Evolutionary conservation across 1,140 invertebrate genomes (phyloP).

Genomic region (Apocrypta bakeri): DNA sequence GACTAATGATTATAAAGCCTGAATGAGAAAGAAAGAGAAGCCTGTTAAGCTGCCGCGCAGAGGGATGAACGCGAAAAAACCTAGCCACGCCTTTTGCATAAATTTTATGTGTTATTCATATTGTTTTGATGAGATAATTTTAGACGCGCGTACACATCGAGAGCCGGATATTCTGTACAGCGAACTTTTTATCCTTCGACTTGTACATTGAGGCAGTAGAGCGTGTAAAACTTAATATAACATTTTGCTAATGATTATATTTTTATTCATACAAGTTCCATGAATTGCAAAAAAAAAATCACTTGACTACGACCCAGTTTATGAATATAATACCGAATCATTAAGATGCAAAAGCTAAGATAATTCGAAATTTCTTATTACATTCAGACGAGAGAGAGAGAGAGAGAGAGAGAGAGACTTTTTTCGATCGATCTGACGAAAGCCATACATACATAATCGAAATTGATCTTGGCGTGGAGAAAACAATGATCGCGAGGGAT

Average conservation of each 20-base stretch:
- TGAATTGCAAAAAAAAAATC: not conserved
- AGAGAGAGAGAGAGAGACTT: conserved; percentile 9
- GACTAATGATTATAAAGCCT: conserved; percentile 66
- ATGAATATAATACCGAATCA: conserved; percentile 26
- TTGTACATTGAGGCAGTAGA: no score
- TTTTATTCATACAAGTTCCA: not conserved
- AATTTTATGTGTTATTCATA: conserved; percentile 32
- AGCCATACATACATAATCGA: conserved; percentile 26
- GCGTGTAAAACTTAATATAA: not conserved
- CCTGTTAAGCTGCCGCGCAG: conserved; percentile 11
- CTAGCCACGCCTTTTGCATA: conserved; percentile 25
- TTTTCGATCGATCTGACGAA: conserved; percentile 18
- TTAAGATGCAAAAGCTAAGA: conserved; percentile 43
- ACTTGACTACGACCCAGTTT: not conserved
- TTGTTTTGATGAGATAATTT: conserved; percentile 42
- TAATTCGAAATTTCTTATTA: conserved; percentile 51
- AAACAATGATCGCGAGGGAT: conserved; percentile 40
- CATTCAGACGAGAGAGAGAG: not conserved
- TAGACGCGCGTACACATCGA: not conserved
- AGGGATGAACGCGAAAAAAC: not conserved
- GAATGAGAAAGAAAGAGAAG: not conserved
- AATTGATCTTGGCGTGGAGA: conserved; percentile 28
- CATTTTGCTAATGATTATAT: not conserved
- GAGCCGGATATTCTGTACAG: not conserved
- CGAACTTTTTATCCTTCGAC: no score